These are phyloP conservation scores for Siderastrea siderea DNA, from an alignment of 92 coral and sea anemone species.

Conservation along the genomic window DNA sequence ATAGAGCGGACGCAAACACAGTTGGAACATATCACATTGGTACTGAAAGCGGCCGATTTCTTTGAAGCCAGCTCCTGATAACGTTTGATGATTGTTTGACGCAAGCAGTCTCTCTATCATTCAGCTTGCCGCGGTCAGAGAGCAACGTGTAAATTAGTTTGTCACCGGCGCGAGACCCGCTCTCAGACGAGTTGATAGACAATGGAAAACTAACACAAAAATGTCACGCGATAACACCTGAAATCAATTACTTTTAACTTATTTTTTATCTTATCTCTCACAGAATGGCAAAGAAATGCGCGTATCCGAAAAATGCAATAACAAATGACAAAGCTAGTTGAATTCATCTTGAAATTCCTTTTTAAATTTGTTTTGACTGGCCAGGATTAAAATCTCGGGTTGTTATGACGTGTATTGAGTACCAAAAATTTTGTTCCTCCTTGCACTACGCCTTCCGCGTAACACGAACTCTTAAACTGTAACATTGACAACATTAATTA, in stretches of 20 bases:
- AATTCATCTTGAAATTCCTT: not conserved
- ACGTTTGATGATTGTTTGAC: not conserved
- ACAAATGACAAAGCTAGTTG: not conserved
- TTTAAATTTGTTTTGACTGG: not conserved
- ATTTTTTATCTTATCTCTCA: not conserved
- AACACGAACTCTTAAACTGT: too few relatives aligned
- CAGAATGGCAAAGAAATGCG: not conserved
- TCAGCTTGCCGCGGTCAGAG: not conserved
- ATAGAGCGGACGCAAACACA: too few relatives aligned
- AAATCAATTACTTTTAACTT: not conserved
- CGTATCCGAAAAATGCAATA: not conserved
- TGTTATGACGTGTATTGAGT: too few relatives aligned
- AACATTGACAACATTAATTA: too few relatives aligned
- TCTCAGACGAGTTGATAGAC: not conserved
- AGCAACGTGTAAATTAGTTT: too few relatives aligned
- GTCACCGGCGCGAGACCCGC: too few relatives aligned
- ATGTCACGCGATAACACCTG: not conserved
- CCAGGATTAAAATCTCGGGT: not conserved
- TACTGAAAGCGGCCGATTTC: too few relatives aligned
- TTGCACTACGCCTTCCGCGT: too few relatives aligned
- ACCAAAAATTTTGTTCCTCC: too few relatives aligned
- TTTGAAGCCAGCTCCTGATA: not conserved
- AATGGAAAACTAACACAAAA: not conserved
- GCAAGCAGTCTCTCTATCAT: not conserved
- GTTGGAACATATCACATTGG: too few relatives aligned